Percentiles rank a stretch among this genome's conserved stretches.
These are phyloP conservation scores for Hyposoter didymator DNA, from an alignment of 2,888 invertebrate species.

Conservation along the genomic window DNA sequence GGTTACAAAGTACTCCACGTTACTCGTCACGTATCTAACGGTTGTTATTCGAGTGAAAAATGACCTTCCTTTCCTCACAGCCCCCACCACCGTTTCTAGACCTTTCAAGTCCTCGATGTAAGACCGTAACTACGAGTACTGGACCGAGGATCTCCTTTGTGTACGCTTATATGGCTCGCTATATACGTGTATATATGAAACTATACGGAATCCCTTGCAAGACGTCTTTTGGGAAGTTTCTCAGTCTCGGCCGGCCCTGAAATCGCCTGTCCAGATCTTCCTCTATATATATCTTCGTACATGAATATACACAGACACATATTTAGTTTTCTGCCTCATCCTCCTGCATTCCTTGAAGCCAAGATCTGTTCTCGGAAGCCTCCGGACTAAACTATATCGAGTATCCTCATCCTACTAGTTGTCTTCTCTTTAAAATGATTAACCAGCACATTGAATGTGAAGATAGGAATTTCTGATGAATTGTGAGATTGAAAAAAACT, in stretches of 20 bases:
- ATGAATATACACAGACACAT: slow-evolving; percentile 1
- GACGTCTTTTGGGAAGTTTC: slow-evolving; percentile 65
- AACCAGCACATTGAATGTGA: background rate
- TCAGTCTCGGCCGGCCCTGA: slow-evolving; percentile 61
- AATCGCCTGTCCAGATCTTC: slow-evolving; percentile 54
- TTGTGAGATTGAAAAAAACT: background rate
- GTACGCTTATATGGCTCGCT: background rate
- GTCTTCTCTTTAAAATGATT: slow-evolving; percentile 38
- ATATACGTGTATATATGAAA: background rate
- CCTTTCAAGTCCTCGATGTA: slow-evolving; percentile 30
- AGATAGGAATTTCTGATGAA: background rate
- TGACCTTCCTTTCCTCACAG: background rate
- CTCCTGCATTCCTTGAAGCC: slow-evolving; percentile 65
- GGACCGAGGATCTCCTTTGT: slow-evolving; percentile 38
- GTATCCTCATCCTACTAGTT: slow-evolving; percentile 52
- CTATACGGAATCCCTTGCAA: slow-evolving; percentile 20
- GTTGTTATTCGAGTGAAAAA: slow-evolving; percentile 1
- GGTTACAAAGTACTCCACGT: background rate
- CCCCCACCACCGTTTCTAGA: slow-evolving; percentile 39
- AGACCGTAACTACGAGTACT: slow-evolving; percentile 42
- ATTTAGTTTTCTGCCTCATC: slow-evolving; percentile 26
- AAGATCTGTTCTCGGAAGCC: slow-evolving; percentile 68
- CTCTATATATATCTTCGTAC: slow-evolving; percentile 37
- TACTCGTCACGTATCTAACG: background rate
- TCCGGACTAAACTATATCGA: slow-evolving; percentile 56